These are phyloP conservation scores for Pteronotus mesoamericanus DNA, from an alignment of 2,797 vertebrate genomes.

Conservation along the genomic window DNA sequence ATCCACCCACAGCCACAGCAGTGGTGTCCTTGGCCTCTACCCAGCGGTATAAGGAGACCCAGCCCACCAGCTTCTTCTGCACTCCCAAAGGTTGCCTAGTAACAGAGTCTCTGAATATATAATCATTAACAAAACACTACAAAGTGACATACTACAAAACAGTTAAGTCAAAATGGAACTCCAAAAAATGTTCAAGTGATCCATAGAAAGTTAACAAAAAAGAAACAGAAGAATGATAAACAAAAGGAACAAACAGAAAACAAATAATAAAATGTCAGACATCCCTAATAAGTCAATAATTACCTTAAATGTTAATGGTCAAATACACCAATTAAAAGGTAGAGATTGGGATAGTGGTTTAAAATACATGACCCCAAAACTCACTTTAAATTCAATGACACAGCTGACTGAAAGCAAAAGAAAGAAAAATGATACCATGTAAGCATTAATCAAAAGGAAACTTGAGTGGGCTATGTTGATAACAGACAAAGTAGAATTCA, in stretches of 20 bases:
- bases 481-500: not conserved
- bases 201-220: not conserved
- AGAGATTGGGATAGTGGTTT: not conserved
- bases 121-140: not conserved
- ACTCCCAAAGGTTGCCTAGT: not conserved
- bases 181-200: not conserved
- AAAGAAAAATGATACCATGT: not conserved
- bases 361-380: not conserved
- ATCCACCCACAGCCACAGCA: not conserved
- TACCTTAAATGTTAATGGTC: not conserved
- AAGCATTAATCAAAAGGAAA: not conserved
- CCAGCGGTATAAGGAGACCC: not conserved
- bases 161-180: constrained; percentile 29
- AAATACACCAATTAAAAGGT: not conserved
- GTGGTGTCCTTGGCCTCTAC: not conserved
- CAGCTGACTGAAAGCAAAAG: not conserved
- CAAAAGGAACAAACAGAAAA: not conserved
- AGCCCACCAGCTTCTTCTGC: not conserved
- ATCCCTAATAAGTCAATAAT: not conserved
- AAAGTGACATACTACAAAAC: not conserved
- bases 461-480: not conserved
- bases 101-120: not conserved
- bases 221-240: not conserved
- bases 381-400: not conserved
- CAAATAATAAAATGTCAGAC: not conserved